A percentile compares a stretch with the other conserved stretches of the same genome.
Conservation (phyloP, 1,140 invertebrate species). For the Penaeus vannamei region DNA sequence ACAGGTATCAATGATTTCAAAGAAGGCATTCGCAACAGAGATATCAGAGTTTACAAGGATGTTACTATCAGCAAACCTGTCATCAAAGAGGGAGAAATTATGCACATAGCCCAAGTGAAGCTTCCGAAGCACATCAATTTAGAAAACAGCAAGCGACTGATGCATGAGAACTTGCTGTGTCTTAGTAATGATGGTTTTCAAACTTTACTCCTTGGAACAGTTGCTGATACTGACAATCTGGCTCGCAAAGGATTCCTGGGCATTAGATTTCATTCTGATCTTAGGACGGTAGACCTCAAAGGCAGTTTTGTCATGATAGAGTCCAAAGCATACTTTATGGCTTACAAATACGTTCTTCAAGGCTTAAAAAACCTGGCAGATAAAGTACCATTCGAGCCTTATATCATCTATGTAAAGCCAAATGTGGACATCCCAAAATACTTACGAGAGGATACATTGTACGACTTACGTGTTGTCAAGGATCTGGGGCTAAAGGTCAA, state of each 20-base stretch:
- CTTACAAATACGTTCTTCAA: constrained; percentile 73
- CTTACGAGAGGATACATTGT: constrained; percentile 49
- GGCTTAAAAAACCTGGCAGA: constrained; percentile 71
- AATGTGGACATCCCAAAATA: constrained; percentile 32
- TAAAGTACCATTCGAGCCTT: constrained; percentile 71
- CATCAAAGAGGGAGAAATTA: constrained; percentile 21
- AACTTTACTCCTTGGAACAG: constrained; percentile 79
- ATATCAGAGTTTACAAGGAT: constrained; percentile 49
- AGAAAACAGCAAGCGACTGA: constrained; percentile 75
- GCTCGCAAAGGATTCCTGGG: constrained; percentile 74
- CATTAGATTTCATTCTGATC: constrained; percentile 72
- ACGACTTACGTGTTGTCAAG: constrained; percentile 34
- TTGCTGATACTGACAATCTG: constrained; percentile 76
- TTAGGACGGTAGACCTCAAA: constrained; percentile 68
- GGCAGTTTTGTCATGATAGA: constrained; percentile 71
- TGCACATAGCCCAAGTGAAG: constrained; percentile 48
- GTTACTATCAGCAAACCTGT: constrained; percentile 18
- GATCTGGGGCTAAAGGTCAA: neutral
- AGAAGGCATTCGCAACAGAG: neutral
- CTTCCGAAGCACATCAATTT: constrained; percentile 55
- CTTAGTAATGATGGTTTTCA: constrained; percentile 80
- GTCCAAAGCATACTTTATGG: constrained; percentile 74
- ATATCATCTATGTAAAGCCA: constrained; percentile 67
- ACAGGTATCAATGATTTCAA: constrained; percentile 40
- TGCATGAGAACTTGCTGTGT: constrained; percentile 81